Evolutionary conservation across 2,113 vertebrate genomes (phyloP), one percentile per base, ranked within the genome.

Genomic region (Zosterops lateralis): DNA sequence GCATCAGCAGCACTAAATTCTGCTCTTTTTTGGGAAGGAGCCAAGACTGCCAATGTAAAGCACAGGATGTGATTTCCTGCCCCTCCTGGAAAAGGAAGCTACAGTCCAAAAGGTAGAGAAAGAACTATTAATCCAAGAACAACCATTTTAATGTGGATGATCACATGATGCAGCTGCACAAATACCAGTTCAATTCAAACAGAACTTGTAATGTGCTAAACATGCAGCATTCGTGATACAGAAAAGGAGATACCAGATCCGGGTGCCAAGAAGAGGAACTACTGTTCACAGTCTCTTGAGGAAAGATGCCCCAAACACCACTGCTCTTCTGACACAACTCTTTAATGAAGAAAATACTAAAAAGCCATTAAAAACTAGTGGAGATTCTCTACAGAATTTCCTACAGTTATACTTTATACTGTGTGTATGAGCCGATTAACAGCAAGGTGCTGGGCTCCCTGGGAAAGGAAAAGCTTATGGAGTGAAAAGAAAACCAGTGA

Each of bases 101-200:
- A 54, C 77, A 87, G 76, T 92, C 84, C 89, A 93, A 89, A 95
- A 96, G 91, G 87, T 87, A 91, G 76, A 94, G 84, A 93, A 95
- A 93, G 84, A 96, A 90, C 89, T 89, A 82, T 89, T 93, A 94
- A 92, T 95, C 74, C 84, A 93, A 84, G 91, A 92, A 96, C 77
- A 95, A 94, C 84, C 87, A 89, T 89, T 90, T 92, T 84, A 94
- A 94, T 84, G 86, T 84, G 70, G 89, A 53, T 72, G 42, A 60
- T 91, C 77, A 81, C 76, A 48, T 89, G 91, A 87, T 38, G 74
- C 84, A 90, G 91, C 81, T 84, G 84, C 80, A 93, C 58, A 89
- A 92, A 89, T 82, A 57, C 65, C 53, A 65, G 18, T 68, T 93
- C 84, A 89, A 93, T 92, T 91, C 77, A 92, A 91, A 91, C 48